Percentiles rank a stretch among this genome's conserved stretches.
phyloP scores from a whole-genome alignment of 1,140 invertebrate genomes.

The Nasonia giraulti region DNA sequence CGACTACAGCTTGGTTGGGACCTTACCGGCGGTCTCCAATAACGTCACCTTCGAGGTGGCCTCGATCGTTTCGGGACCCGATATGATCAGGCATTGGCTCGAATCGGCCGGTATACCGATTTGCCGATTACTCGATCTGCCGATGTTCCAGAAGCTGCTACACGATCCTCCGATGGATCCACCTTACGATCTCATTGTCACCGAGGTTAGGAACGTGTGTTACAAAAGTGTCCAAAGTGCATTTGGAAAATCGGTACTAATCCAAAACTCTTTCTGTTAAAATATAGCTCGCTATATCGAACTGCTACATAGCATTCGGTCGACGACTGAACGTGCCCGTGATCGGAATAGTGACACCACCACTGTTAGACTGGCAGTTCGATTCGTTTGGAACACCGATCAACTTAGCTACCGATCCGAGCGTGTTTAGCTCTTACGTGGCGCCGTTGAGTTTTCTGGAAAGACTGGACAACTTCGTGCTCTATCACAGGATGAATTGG shows the following conservation, averaged over 20 bases:
- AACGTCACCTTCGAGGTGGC: conserved; percentile 47
- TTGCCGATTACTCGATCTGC: conserved; percentile 52
- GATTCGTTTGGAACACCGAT: conserved; percentile 76
- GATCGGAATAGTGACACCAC: conserved; percentile 75
- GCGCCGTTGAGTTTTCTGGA: conserved; percentile 79
- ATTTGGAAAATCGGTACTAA: no score
- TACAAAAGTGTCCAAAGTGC: no score
- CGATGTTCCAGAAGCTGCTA: conserved; percentile 51
- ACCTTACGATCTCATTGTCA: conserved; percentile 53
- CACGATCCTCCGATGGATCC: conserved; percentile 52
- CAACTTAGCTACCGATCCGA: conserved; percentile 75
- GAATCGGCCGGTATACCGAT: neutral
- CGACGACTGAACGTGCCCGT: conserved; percentile 76
- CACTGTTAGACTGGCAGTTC: conserved; percentile 76
- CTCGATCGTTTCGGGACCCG: conserved; percentile 12
- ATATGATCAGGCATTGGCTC: neutral
- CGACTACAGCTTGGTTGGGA: conserved; percentile 59
- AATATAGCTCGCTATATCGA: conserved; percentile 54
- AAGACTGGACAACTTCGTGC: conserved; percentile 68
- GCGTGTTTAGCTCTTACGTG: conserved; percentile 63
- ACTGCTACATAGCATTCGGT: conserved; percentile 75
- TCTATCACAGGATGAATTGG: neutral
- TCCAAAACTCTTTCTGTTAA: no score
- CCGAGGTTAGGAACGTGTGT: conserved; percentile 48
- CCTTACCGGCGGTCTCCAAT: conserved; percentile 46